These are phyloP conservation scores for Pionites leucogaster DNA, from an alignment of 2,113 vertebrate genomes.

Conservation along the genomic window DNA sequence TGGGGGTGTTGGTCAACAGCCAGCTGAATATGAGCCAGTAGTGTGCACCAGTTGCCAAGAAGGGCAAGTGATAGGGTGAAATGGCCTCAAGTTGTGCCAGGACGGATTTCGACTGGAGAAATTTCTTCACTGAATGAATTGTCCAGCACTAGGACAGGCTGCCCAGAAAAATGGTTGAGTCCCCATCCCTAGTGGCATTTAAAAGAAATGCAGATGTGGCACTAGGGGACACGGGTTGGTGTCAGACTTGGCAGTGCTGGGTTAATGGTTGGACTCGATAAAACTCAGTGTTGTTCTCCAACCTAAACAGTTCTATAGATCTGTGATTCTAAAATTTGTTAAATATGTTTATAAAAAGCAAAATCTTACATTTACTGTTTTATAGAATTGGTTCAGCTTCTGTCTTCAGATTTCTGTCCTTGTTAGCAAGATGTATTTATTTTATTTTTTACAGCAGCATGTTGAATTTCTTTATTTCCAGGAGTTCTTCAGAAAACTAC, in stretches of 20 bases:
- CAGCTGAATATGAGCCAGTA: neutral
- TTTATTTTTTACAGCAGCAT: neutral
- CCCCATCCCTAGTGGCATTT: neutral
- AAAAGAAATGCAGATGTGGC: neutral
- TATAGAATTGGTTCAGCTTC: neutral
- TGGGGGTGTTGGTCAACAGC: neutral
- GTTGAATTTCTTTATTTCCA: constrained; percentile 44
- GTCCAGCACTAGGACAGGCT: neutral
- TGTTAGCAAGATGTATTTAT: neutral
- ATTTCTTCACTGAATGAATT: neutral
- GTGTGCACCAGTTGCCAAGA: neutral
- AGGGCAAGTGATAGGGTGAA: neutral
- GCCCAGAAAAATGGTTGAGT: neutral
- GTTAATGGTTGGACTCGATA: neutral
- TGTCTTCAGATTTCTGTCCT: neutral
- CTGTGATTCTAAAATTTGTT: neutral
- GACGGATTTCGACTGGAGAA: neutral
- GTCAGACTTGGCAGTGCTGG: neutral
- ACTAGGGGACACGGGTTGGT: neutral
- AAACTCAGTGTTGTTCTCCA: neutral
- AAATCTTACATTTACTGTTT: neutral
- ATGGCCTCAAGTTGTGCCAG: neutral
- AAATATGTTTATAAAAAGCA: neutral
- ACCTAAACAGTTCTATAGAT: neutral
- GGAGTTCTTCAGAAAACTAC: constrained; percentile 94